phyloP scores from a whole-genome alignment of 2,113 vertebrate genomes.

The Probosciger aterrimus region DNA sequence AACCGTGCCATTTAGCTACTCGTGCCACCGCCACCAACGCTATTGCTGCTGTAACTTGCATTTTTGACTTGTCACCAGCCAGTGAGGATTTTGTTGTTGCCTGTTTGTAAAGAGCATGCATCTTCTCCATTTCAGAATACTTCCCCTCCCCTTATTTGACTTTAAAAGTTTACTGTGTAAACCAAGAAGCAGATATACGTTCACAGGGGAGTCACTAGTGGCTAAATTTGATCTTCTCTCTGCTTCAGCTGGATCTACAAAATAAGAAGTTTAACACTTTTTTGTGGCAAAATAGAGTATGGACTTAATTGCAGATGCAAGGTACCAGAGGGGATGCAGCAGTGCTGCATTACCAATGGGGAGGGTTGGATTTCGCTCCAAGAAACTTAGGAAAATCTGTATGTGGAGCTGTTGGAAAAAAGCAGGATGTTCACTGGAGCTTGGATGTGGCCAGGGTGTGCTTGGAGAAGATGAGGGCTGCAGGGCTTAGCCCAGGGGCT shows the following conservation, averaged over 20 bases:
- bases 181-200: accelerated
- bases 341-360: accelerated
- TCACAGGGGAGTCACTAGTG: neutral
- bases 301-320: accelerated
- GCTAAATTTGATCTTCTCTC: no score
- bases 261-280: neutral
- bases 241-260: neutral
- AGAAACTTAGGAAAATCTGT: neutral
- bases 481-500: accelerated
- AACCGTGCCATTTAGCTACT: accelerated
- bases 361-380: neutral
- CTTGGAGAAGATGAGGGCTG: neutral
- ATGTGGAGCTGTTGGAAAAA: neutral
- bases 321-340: no score
- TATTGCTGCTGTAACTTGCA: accelerated
- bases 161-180: neutral
- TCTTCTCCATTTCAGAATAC: neutral
- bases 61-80: neutral
- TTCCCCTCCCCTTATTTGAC: neutral
- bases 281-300: neutral
- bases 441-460: accelerated
- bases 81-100: neutral
- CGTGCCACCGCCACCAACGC: neutral
- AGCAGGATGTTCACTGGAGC: accelerated
- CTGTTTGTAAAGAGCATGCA: neutral